A percentile compares a stretch with the other conserved stretches of the same genome.
phyloP scores from a whole-genome alignment of 30 jellyfish, hydroid and myxozoan species.

The Chrysaora quinquecirrha region DNA sequence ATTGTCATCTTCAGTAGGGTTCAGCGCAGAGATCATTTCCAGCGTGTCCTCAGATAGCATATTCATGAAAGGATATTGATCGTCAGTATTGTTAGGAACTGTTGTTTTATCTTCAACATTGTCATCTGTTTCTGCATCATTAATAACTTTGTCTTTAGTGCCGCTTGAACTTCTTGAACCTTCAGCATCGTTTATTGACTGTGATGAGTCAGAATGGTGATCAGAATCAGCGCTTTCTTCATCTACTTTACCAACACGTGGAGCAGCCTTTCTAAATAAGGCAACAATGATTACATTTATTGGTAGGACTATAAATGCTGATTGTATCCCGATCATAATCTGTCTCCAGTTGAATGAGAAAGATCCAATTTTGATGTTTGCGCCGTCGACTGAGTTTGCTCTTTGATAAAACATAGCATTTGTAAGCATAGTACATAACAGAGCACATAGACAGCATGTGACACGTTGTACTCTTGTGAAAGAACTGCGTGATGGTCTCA shows the following conservation, averaged over 20 bases:
- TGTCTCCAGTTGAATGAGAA: conserved; percentile 69
- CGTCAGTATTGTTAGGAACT: too few relatives aligned
- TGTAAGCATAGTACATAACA: conserved; percentile 73
- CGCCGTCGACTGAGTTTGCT: conserved; percentile 5
- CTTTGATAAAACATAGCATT: conserved; percentile 80
- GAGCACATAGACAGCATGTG: conserved; percentile 72
- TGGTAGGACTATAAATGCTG: conserved; percentile 79
- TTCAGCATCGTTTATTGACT: neutral
- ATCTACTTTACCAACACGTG: neutral
- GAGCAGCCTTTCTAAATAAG: conserved; percentile 73
- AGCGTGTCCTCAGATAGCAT: conserved; percentile 16
- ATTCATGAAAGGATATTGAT: conserved; percentile 8
- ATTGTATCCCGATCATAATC: conserved; percentile 70
- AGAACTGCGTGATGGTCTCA: conserved; percentile 76
- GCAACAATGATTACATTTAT: conserved; percentile 56
- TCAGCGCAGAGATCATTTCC: neutral
- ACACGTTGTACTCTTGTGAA: conserved; percentile 84
- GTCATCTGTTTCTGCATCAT: neutral
- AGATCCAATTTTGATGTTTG: conserved; percentile 42
- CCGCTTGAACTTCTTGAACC: neutral
- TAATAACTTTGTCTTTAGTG: neutral
- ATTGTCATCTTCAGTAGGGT: neutral
- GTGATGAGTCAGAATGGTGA: neutral
- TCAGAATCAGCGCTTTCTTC: neutral
- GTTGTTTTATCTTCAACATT: neutral